Conservation (phyloP, 2,113 vertebrate species). For the Mastomys coucha region DNA sequence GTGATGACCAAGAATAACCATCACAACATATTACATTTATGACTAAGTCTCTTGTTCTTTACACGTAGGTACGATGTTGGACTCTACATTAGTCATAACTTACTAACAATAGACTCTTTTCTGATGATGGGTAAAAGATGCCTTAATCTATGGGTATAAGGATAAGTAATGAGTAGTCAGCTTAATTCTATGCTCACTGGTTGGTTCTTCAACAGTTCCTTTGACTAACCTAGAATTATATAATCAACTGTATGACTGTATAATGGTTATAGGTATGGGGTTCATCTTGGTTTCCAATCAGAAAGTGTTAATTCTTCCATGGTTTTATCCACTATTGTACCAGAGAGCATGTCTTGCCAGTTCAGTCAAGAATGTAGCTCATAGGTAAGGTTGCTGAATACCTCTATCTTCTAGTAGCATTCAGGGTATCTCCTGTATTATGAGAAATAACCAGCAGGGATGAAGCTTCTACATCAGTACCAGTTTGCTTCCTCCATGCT, state of each 20-base stretch:
- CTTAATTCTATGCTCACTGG: neutral
- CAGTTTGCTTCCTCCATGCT: neutral
- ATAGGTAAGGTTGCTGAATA: neutral
- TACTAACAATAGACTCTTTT: neutral
- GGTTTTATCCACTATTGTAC: neutral
- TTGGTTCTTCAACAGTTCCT: neutral
- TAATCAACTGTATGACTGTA: neutral
- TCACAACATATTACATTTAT: neutral
- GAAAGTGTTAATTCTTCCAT: neutral
- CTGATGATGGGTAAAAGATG: neutral
- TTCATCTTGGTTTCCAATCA: neutral
- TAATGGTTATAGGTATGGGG: neutral
- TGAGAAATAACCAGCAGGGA: neutral
- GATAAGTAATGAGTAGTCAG: neutral
- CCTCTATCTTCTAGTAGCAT: neutral
- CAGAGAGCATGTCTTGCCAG: neutral
- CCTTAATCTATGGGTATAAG: neutral
- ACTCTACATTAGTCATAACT: neutral
- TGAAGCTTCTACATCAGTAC: neutral
- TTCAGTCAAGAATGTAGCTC: neutral
- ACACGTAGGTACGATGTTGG: neutral
- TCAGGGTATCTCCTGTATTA: neutral
- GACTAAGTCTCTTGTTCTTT: neutral
- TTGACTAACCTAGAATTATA: neutral
- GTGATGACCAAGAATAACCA: neutral